A percentile compares a stretch with the other conserved stretches of the same genome.
Conservation (phyloP, 2,113 vertebrate genomes). For the Pelvicachromis taeniatus region DNA sequence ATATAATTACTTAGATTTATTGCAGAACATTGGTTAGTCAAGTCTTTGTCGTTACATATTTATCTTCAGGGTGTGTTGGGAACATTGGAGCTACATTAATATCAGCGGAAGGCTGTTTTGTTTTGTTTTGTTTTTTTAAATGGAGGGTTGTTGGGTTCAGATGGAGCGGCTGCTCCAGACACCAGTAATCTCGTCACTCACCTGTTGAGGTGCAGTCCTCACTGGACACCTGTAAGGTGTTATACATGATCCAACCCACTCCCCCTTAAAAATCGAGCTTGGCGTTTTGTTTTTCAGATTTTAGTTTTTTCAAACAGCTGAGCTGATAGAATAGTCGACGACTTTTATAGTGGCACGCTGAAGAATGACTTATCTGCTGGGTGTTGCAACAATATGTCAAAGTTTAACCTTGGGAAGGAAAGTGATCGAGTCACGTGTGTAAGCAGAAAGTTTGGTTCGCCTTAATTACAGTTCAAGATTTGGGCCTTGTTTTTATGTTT, state of each 20-base stretch:
- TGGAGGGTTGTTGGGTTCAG: not conserved
- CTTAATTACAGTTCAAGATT: not conserved
- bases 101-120: not conserved
- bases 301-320: not conserved
- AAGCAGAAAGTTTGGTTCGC: not conserved
- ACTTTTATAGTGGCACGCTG: constrained; percentile 8
- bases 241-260: not conserved
- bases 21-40: not conserved
- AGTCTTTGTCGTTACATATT: constrained; percentile 3
- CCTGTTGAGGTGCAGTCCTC: not conserved
- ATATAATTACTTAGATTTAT: not conserved
- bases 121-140: not conserved
- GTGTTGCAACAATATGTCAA: not conserved
- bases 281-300: not conserved
- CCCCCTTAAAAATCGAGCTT: not conserved
- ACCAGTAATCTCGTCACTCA: constrained; percentile 2
- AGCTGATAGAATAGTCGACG: not conserved
- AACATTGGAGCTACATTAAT: not conserved
- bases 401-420: not conserved
- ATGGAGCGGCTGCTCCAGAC: not conserved
- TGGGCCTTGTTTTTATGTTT: not conserved
- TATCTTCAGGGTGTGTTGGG: constrained; percentile 26
- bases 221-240: not conserved
- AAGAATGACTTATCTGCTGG: constrained; percentile 14
- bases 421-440: not conserved